A percentile compares a stretch with the other conserved stretches of the same genome.
These are phyloP conservation scores for Varanus salvator DNA, from an alignment of 2,113 vertebrate genomes.

Conservation along the genomic window DNA sequence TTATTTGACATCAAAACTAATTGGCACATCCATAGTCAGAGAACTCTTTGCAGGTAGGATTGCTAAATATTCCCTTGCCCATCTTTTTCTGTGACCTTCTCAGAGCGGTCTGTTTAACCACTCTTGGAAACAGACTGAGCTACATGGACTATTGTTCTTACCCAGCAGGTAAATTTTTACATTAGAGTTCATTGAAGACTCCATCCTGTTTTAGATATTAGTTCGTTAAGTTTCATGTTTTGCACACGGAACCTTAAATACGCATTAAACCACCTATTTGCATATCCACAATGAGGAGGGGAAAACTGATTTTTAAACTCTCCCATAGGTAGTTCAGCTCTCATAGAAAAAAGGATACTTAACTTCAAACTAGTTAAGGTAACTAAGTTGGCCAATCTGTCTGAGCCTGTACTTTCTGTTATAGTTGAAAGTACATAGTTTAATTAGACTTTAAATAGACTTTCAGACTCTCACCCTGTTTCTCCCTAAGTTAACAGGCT, in stretches of 20 bases:
- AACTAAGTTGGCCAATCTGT: neutral
- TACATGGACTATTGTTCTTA: neutral
- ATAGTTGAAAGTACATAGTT: neutral
- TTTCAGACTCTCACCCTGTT: neutral
- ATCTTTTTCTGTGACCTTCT: neutral
- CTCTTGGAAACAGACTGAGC: neutral
- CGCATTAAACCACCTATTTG: neutral
- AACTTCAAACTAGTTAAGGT: neutral
- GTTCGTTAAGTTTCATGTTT: neutral
- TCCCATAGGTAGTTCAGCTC: neutral
- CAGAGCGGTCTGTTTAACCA: neutral
- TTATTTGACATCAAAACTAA: neutral
- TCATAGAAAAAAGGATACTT: neutral
- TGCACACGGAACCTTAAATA: neutral
- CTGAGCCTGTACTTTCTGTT: neutral
- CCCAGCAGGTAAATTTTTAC: neutral
- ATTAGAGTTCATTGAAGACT: neutral
- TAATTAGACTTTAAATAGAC: neutral
- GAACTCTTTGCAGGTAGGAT: neutral
- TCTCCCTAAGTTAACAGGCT: neutral
- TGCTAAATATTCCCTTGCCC: neutral
- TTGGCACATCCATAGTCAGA: neutral
- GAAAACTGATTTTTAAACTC: neutral
- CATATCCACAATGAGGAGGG: neutral
- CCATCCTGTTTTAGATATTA: neutral